These are phyloP conservation scores for Lonchura striata DNA, from an alignment of 2,113 vertebrate species.

Conservation along the genomic window DNA sequence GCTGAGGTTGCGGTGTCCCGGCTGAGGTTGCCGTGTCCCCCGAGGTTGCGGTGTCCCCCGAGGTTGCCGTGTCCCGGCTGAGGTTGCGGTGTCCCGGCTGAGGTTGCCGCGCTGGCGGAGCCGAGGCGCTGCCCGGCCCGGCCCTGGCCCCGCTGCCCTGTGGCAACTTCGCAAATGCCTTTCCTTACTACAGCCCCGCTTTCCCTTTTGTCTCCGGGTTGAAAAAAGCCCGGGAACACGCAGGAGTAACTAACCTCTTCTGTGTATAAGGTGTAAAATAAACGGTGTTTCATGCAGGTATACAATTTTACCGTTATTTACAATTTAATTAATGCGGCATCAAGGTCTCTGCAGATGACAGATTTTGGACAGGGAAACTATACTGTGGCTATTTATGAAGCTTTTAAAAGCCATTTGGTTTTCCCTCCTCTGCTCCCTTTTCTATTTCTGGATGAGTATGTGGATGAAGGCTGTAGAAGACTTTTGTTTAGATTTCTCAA, in stretches of 20 bases:
- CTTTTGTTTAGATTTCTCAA: neutral
- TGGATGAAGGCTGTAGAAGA: neutral
- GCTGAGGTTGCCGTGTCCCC: no score
- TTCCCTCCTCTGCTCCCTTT: neutral
- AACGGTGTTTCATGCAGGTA: neutral
- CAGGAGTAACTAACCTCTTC: neutral
- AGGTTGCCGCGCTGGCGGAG: no score
- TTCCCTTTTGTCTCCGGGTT: neutral
- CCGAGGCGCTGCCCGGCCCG: no score
- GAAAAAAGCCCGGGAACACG: neutral
- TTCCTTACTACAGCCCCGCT: neutral
- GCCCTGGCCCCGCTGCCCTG: no score
- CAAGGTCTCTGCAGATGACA: neutral
- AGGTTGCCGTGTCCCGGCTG: no score
- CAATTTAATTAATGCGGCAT: neutral
- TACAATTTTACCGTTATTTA: neutral
- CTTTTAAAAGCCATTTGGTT: neutral
- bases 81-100: no score
- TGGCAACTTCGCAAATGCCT: no score
- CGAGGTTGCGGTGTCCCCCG: no score
- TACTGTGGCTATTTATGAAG: neutral
- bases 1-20: no score
- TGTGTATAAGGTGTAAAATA: neutral
- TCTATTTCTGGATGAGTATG: neutral
- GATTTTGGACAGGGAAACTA: neutral